These are phyloP conservation scores for Sinocyclocheilus maitianheensis DNA, from an alignment of 2,113 vertebrate genomes.

Conservation along the genomic window DNA sequence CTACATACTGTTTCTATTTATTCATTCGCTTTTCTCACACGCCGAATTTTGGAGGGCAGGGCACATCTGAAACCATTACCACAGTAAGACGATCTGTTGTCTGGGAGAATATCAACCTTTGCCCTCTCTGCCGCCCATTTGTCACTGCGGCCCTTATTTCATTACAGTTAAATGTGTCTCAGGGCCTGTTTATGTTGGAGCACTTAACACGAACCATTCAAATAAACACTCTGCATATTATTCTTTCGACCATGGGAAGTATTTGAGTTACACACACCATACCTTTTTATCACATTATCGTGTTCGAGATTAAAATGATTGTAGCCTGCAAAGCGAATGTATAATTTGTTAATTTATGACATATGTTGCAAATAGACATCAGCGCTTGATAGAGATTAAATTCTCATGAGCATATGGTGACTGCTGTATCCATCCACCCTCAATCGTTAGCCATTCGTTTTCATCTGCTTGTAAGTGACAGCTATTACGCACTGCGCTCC, in stretches of 20 bases:
- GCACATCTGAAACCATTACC: conserved; percentile 63
- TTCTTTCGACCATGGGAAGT: conserved; percentile 2
- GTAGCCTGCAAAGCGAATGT: neutral
- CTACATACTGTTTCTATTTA: conserved; percentile 40
- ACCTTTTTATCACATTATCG: conserved; percentile 20
- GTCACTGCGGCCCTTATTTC: conserved; percentile 52
- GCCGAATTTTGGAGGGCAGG: conserved; percentile 36
- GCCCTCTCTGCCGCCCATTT: conserved; percentile 52
- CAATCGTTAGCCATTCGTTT: conserved; percentile 36
- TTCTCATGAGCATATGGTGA: conserved; percentile 38
- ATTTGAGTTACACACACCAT: conserved; percentile 20
- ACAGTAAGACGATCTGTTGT: conserved; percentile 40
- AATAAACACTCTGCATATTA: conserved; percentile 31
- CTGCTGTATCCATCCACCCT: conserved; percentile 30
- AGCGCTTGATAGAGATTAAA: conserved; percentile 34
- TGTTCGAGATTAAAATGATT: conserved; percentile 27
- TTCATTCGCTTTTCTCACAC: conserved; percentile 44
- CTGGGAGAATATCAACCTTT: conserved; percentile 33
- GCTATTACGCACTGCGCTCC: conserved; percentile 15
- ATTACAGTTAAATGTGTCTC: conserved; percentile 26
- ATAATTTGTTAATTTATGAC: conserved; percentile 29
- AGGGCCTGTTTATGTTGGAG: conserved; percentile 37
- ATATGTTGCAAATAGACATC: conserved; percentile 22
- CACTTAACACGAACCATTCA: conserved; percentile 30
- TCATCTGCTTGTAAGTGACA: conserved; percentile 53